Conservation (phyloP, 2,797 vertebrate genomes). For the Syncerus caffer region DNA sequence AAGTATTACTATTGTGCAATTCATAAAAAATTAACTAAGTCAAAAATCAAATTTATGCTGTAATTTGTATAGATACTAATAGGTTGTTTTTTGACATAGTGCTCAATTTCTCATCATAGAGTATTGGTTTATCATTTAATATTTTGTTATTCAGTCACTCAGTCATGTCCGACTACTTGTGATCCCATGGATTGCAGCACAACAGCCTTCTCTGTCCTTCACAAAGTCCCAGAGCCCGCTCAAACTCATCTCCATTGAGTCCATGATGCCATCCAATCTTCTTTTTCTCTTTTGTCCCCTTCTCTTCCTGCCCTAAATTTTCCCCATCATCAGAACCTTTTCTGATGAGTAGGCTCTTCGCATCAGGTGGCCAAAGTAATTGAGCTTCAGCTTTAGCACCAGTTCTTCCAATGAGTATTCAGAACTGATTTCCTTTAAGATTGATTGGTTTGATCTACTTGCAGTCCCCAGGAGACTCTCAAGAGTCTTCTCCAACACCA, state of each 20-base stretch:
- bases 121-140: background rate
- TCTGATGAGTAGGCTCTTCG: fast-evolving
- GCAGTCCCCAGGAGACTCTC: background rate
- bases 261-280: background rate
- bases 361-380: background rate
- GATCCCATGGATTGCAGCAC: background rate
- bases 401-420: background rate
- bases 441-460: background rate
- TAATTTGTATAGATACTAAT: background rate
- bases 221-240: background rate
- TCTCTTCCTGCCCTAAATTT: background rate
- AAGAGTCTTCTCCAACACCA: background rate
- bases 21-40: background rate
- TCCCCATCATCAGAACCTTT: background rate
- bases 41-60: background rate
- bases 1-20: background rate
- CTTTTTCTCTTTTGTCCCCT: background rate
- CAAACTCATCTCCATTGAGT: background rate
- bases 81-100: background rate
- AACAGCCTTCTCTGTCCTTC: background rate
- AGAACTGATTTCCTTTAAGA: background rate
- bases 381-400: background rate
- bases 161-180: background rate
- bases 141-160: background rate
- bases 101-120: background rate